Percentiles rank a stretch among this genome's conserved stretches.
These are phyloP conservation scores for Dasysyrphus albostriatus DNA, from an alignment of 2,888 invertebrate species.

Conservation along the genomic window DNA sequence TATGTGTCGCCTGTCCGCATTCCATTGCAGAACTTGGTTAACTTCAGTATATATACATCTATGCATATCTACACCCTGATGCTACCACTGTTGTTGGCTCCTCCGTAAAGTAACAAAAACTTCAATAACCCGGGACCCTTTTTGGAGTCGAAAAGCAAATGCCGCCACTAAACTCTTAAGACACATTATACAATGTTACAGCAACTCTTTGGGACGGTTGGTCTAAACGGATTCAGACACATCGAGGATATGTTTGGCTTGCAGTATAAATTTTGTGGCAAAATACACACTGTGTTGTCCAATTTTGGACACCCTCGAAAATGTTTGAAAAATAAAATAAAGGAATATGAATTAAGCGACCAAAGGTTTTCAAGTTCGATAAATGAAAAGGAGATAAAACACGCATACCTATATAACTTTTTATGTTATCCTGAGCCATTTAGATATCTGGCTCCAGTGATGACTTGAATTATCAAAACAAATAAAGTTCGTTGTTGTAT, in stretches of 20 bases:
- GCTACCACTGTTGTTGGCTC: constrained; percentile 13
- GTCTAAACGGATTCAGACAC: constrained; percentile 42
- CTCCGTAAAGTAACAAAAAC: constrained; percentile 52
- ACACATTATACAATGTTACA: constrained; percentile 41
- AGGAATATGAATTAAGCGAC: neutral
- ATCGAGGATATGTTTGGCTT: constrained; percentile 40
- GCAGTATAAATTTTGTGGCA: constrained; percentile 55
- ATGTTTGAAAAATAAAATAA: constrained; percentile 15
- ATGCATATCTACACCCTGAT: neutral
- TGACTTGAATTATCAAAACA: neutral
- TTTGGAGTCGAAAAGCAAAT: constrained; percentile 52
- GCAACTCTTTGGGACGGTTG: constrained; percentile 1
- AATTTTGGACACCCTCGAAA: constrained; percentile 71
- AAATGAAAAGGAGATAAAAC: neutral
- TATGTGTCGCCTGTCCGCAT: constrained; percentile 67
- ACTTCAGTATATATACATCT: neutral
- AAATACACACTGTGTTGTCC: constrained; percentile 66
- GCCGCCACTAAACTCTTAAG: constrained; percentile 34
- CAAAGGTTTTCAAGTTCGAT: neutral
- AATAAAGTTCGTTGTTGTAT: too few relatives aligned
- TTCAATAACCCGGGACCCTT: constrained; percentile 49
- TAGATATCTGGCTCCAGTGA: neutral
- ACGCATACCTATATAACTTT: neutral
- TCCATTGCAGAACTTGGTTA: constrained; percentile 43
- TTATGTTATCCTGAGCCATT: neutral